These are phyloP conservation scores for Nannobrachium achirus DNA, from an alignment of 2,113 vertebrate species.

Conservation along the genomic window DNA sequence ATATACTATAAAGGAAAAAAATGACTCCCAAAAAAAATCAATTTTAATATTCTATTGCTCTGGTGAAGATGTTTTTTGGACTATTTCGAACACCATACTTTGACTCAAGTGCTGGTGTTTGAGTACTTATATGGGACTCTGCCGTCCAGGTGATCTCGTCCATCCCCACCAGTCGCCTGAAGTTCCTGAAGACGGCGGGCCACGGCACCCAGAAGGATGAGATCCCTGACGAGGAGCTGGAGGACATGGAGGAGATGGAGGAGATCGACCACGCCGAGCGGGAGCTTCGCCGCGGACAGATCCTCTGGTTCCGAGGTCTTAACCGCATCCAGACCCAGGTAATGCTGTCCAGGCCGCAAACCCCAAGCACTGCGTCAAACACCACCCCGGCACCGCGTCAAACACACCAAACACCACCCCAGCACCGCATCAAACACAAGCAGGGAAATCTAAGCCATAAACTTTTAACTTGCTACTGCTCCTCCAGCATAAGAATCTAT, in stretches of 20 bases:
- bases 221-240: constrained; percentile 93
- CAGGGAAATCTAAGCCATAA: constrained; percentile 69
- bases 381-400: neutral
- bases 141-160: constrained; percentile 90
- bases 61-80: no score
- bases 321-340: constrained; percentile 99
- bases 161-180: constrained; percentile 95
- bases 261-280: constrained; percentile 98
- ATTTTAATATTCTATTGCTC: no score
- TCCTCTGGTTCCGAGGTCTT: constrained; percentile 99
- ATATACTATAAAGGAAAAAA: no score
- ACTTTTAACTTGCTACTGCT: constrained; percentile 63
- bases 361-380: neutral
- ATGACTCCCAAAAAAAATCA: no score
- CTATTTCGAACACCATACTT: no score
- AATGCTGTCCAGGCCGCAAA: constrained; percentile 58
- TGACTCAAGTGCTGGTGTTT: no score
- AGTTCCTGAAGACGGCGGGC: constrained; percentile 97
- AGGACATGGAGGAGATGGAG: constrained; percentile 93
- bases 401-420: neutral
- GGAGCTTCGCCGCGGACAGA: constrained; percentile 96
- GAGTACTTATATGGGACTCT: neutral
- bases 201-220: constrained; percentile 98
- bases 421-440: constrained; percentile 13
- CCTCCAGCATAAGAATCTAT: constrained; percentile 36